Evolutionary conservation across 2,888 invertebrate species (phyloP).

Genomic region (Andrena fulva): DNA sequence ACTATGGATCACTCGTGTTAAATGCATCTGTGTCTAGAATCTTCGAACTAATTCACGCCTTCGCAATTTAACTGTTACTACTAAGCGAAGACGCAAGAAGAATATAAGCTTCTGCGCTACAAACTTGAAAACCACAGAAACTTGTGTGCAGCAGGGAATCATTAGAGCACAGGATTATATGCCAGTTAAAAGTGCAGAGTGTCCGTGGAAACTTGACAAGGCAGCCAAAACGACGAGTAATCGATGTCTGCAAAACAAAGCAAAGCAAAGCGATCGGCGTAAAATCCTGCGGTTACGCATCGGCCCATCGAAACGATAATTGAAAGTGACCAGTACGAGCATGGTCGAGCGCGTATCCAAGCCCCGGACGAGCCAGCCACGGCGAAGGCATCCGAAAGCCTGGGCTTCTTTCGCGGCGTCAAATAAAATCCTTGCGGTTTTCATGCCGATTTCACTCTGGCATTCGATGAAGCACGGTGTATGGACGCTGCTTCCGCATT

Average conservation of each 20-base stretch:
- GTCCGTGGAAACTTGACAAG: conserved; percentile 35
- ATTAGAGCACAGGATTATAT: too few species aligned
- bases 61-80: too few species aligned
- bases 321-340: conserved; percentile 57
- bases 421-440: conserved; percentile 75
- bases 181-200: too few species aligned
- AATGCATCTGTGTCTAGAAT: too few species aligned
- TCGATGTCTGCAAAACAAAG: conserved; percentile 46
- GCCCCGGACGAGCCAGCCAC: conserved; percentile 27
- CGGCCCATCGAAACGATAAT: conserved; percentile 47
- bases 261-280: conserved; percentile 54
- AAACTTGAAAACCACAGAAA: too few species aligned
- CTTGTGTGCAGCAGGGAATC: too few species aligned
- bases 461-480: conserved; percentile 68
- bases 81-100: too few species aligned
- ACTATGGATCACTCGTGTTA: too few species aligned
- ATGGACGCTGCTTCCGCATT: conserved; percentile 68
- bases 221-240: conserved; percentile 20
- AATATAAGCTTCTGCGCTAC: too few species aligned
- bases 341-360: conserved; percentile 48
- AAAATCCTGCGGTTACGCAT: conserved; percentile 48
- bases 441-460: conserved; percentile 74
- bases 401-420: conserved; percentile 61
- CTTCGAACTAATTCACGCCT: too few species aligned
- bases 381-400: conserved; percentile 39